Percentiles rank a stretch among this genome's conserved stretches.
Evolutionary conservation across 2,797 vertebrate genomes (phyloP).

Genomic region (Buphagus erythrorhynchus): DNA sequence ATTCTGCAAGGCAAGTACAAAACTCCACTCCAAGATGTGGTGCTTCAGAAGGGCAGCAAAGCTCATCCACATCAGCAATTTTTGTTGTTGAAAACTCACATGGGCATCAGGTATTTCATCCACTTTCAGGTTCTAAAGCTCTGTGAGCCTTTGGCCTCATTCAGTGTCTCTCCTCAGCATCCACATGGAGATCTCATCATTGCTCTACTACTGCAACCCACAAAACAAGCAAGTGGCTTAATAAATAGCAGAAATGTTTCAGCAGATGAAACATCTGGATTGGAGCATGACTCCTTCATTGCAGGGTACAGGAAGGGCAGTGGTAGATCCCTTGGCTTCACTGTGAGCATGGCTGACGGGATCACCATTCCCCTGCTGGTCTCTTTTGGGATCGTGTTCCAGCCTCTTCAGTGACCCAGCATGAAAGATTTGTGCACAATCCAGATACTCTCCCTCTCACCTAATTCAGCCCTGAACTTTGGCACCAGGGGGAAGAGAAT

Average conservation of each 20-base stretch:
- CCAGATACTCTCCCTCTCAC: not conserved
- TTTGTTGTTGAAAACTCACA: not conserved
- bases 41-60: not conserved
- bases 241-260: not conserved
- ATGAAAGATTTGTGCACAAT: not conserved
- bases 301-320: not conserved
- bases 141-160: not conserved
- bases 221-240: not conserved
- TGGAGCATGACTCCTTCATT: not conserved
- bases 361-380: not conserved
- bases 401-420: not conserved
- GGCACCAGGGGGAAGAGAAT: rapidly evolving
- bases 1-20: not conserved
- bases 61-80: rapidly evolving
- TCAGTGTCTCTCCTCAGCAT: not conserved
- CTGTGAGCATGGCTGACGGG: rapidly evolving
- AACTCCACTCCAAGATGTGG: not conserved
- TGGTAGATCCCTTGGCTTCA: not conserved
- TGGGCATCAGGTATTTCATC: not conserved
- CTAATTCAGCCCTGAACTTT: not conserved
- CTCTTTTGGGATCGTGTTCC: not conserved
- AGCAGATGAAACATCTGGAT: not conserved
- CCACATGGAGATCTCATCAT: not conserved
- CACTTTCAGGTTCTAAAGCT: not conserved
- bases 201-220: not conserved